Percentiles rank a stretch among this genome's conserved stretches.
Evolutionary conservation across 2,888 invertebrate species (phyloP).

Genomic region (Nasonia oneida): DNA sequence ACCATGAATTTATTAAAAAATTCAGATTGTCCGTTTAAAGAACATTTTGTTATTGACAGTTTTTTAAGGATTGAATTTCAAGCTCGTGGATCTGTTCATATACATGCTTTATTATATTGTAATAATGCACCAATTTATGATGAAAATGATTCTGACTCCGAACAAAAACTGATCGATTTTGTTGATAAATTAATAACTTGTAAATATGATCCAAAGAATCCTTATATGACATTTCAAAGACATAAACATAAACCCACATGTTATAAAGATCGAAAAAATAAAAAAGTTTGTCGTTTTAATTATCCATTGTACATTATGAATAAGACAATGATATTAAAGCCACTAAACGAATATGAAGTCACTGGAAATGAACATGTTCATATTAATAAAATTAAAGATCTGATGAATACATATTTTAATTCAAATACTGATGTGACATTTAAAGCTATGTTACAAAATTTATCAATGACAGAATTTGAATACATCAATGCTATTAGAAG

Average conservation of each 20-base stretch:
- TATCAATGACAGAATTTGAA: constrained; percentile 34
- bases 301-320: constrained; percentile 34
- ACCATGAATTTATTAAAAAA: too few species aligned
- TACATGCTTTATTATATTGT: too few species aligned
- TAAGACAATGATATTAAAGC: constrained; percentile 46
- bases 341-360: constrained; percentile 14
- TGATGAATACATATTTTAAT: constrained; percentile 30
- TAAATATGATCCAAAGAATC: constrained; percentile 51
- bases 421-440: too few species aligned
- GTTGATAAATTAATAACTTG: constrained; percentile 54
- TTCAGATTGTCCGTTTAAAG: too few species aligned
- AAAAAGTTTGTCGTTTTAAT: constrained; percentile 48
- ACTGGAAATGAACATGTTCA: not conserved
- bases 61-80: too few species aligned
- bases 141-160: constrained; percentile 40
- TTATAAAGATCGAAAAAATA: constrained; percentile 50
- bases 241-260: constrained; percentile 56
- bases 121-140: constrained; percentile 59
- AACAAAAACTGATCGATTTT: constrained; percentile 42
- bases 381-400: constrained; percentile 20
- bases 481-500: constrained; percentile 40
- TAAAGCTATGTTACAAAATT: constrained; percentile 39
- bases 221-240: constrained; percentile 43
- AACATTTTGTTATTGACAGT: too few species aligned
- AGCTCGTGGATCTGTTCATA: too few species aligned